Conservation (phyloP, 2,888 invertebrate species). For the Nebria brevicollis region DNA sequence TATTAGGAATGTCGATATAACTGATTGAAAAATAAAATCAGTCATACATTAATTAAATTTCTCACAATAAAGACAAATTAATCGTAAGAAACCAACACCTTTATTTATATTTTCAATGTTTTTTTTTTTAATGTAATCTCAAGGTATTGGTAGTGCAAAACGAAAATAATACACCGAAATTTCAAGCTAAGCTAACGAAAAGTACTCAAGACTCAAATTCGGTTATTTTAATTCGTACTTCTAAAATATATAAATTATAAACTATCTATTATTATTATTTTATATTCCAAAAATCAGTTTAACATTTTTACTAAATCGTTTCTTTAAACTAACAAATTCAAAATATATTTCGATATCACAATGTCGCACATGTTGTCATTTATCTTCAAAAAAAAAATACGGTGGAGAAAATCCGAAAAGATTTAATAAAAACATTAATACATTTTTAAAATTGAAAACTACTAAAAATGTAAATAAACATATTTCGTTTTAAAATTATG, state of each 20-base stretch:
- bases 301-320: background rate
- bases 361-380: background rate
- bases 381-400: background rate
- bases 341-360: background rate
- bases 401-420: background rate
- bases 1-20: conserved; percentile 35
- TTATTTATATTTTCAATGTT: background rate
- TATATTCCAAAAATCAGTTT: background rate
- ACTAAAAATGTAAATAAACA: background rate
- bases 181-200: background rate
- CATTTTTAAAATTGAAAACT: background rate
- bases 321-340: background rate
- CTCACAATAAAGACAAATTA: background rate
- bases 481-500: background rate
- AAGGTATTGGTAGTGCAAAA: conserved; percentile 42
- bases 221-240: background rate
- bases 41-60: conserved; percentile 13
- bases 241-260: background rate
- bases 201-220: background rate
- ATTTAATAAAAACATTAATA: background rate
- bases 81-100: background rate
- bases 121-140: conserved; percentile 9
- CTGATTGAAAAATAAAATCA: background rate
- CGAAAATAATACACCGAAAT: conserved; percentile 8
- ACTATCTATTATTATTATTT: background rate